phyloP scores from a whole-genome alignment of 2,888 invertebrate species.

The Archips crataeganus region DNA sequence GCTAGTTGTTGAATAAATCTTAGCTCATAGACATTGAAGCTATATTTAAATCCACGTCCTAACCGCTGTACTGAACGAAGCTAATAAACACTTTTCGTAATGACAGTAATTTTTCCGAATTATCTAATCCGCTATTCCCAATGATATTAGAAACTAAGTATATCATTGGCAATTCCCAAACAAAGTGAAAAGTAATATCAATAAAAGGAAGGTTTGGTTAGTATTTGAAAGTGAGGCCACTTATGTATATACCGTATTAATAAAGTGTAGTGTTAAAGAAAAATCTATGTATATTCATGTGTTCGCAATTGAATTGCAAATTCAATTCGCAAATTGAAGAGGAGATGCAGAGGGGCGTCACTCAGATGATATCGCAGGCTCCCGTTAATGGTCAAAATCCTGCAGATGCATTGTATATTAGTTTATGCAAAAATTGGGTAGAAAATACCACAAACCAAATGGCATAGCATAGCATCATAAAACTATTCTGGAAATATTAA shows the following conservation, averaged over 20 bases:
- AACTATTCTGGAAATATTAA: too few relatives aligned
- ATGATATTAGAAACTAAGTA: too few relatives aligned
- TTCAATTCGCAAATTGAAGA: constrained; percentile 40
- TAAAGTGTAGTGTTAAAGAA: constrained; percentile 43
- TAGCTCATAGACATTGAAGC: too few relatives aligned
- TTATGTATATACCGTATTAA: constrained; percentile 40
- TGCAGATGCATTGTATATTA: background rate
- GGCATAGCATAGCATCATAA: too few relatives aligned
- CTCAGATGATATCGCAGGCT: background rate
- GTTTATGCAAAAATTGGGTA: too few relatives aligned
- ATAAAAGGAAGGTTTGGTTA: background rate
- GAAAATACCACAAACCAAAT: too few relatives aligned
- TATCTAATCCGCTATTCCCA: background rate
- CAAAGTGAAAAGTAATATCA: background rate
- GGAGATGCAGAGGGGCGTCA: constrained; percentile 26
- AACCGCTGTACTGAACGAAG: background rate
- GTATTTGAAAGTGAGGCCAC: constrained; percentile 36
- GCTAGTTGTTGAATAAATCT: too few relatives aligned
- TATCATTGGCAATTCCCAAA: background rate
- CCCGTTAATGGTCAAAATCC: background rate
- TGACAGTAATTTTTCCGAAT: too few relatives aligned
- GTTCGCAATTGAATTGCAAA: constrained; percentile 45
- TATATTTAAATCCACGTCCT: too few relatives aligned
- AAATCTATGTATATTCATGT: constrained; percentile 46
- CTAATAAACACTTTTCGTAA: background rate